Conservation (phyloP, 35 echinoderm and acorn worm species). For the Ptychodera flava region DNA sequence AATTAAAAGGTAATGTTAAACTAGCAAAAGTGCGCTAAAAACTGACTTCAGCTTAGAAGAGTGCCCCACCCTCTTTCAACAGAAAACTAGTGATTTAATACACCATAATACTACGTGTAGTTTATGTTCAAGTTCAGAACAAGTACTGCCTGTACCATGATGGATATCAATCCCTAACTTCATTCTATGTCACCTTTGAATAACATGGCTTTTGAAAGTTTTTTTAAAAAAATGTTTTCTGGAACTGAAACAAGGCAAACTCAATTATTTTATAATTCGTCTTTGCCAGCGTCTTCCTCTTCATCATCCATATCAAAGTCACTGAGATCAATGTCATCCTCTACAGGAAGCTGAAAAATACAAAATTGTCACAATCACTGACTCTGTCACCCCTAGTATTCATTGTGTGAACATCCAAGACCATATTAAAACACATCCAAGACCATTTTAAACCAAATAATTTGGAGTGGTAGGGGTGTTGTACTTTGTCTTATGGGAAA, state of each 20-base stretch:
- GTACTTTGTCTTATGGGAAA: no score
- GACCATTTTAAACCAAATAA: no score
- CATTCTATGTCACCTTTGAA: no score
- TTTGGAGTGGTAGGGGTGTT: no score
- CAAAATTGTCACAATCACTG: no score
- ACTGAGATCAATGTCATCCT: conserved; percentile 91
- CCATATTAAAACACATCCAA: no score
- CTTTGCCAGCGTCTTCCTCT: conserved; percentile 52
- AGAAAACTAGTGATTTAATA: neutral
- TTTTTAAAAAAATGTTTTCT: conserved; percentile 3
- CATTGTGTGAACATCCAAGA: no score
- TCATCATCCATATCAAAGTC: conserved; percentile 91
- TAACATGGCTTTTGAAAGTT: neutral
- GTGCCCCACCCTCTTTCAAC: neutral
- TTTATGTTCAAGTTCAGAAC: neutral
- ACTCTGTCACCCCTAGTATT: no score
- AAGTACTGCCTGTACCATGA: neutral
- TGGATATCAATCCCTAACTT: neutral
- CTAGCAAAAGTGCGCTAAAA: neutral
- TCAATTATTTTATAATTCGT: conserved; percentile 56
- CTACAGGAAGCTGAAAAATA: conserved; percentile 58
- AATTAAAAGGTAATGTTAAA: no score
- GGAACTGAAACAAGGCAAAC: neutral
- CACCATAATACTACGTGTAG: neutral
- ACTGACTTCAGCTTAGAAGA: neutral